Conservation (phyloP, 1,140 invertebrate species). For the Antheraea mylitta region DNA sequence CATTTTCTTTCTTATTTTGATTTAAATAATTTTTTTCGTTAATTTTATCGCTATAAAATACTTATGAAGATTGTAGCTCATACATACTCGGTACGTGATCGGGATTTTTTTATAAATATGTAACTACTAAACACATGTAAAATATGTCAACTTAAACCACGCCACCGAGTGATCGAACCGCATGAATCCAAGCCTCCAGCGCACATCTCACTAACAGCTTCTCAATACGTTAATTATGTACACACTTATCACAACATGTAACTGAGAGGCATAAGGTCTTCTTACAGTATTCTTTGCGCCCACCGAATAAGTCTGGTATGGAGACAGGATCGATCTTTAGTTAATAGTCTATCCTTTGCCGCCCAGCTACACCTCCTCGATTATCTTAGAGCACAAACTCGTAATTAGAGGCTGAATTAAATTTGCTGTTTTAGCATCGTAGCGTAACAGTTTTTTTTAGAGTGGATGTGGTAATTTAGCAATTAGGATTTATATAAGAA, state of each 20-base stretch:
- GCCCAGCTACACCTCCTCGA: constrained; percentile 61
- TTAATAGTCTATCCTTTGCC: constrained; percentile 61
- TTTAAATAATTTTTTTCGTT: background rate
- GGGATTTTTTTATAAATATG: constrained; percentile 54
- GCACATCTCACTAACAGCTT: constrained; percentile 77
- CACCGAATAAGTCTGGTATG: background rate
- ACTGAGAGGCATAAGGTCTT: constrained; percentile 70
- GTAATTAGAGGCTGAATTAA: constrained; percentile 71
- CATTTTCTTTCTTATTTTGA: background rate
- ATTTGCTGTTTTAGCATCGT: constrained; percentile 65
- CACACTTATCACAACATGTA: constrained; percentile 63
- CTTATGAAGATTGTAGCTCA: too few relatives aligned
- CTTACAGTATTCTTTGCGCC: background rate
- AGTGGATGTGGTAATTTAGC: constrained; percentile 19
- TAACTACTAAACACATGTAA: constrained; percentile 44
- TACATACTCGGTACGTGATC: constrained; percentile 42
- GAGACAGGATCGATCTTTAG: constrained; percentile 15
- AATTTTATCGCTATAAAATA: constrained; percentile 13
- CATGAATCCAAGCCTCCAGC: constrained; percentile 75
- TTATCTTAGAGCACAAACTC: constrained; percentile 59
- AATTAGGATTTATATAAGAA: constrained; percentile 9
- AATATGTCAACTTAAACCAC: constrained; percentile 70
- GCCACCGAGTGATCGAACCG: constrained; percentile 77
- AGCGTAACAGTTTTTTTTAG: constrained; percentile 42
- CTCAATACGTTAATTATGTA: constrained; percentile 67